Base-by-base conservation (phyloP, 92 coral and sea anemone species). In the Paragorgia papillata region DNA sequence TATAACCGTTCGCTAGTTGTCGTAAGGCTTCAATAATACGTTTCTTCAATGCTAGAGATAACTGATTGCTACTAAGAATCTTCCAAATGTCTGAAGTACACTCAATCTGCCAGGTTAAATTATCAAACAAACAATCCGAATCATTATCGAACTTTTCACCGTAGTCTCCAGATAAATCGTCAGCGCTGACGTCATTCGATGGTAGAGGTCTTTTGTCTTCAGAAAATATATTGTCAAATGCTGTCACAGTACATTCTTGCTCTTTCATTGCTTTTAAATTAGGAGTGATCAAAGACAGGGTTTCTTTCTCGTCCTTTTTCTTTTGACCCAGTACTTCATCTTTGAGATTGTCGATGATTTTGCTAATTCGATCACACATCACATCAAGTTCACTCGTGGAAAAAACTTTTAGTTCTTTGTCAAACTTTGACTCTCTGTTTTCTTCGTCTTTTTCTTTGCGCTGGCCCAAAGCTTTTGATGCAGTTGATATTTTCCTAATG, bases 71-170 rank as follows among this genome's bases (percentile, higher is more conserved):
- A 22, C 79, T 81, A 69, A 92, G 76, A 2, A 80, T 62, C 50
- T 88, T 90, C 97, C 97, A 92, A 31, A 92, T 88, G 29, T 76
- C 84, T 66, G 87, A 91, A 22, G 97, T 92, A 51, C 97, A 90
- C 80, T 92, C 97, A 1, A 92, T 96, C 62, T 90, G 96, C 97
- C 97, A 92, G 1, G 96, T 80, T 34, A 92, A 90, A 29, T 90
- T 83, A 31, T 92, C 97, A 79, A 92, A 87, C 6, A 17, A 51
- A 10, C 63, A 84, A 5, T 1, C 69, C 8, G 30, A 2, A 21
- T 56, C 62, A 3, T 56, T 17, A 13, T 21, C 62, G 1, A 56
- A 27, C 14, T 3, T 18, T 7, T 22, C 28, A 46, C n/a, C 17
- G 43, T 37, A 4, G 29, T 56, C 62, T 10, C 7, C 12, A 21